Evolutionary conservation across 2,797 vertebrate genomes (phyloP).

Genomic region (Mus caroli): DNA sequence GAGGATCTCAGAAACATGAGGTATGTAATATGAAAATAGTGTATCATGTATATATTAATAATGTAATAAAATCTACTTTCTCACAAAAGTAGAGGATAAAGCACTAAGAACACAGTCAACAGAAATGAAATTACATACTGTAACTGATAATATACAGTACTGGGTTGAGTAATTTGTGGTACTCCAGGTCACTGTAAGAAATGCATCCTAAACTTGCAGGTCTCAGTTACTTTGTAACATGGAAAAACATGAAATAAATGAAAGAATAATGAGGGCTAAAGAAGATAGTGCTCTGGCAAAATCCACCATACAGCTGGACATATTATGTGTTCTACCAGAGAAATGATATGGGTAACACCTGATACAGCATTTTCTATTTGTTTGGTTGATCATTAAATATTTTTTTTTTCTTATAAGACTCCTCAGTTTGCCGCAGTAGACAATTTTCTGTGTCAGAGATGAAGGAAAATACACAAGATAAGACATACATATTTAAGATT

Average conservation of each 20-base stretch:
- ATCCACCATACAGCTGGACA: constrained; percentile 69
- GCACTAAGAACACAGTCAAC: background rate
- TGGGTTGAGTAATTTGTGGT: background rate
- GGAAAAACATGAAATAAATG: constrained; percentile 29
- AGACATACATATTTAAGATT: background rate
- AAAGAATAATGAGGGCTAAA: constrained; percentile 64
- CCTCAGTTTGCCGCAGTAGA: constrained; percentile 61
- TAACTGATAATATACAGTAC: background rate
- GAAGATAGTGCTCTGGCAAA: constrained; percentile 49
- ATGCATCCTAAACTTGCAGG: background rate
- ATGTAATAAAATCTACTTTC: background rate
- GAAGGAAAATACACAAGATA: constrained; percentile 49
- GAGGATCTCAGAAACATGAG: background rate
- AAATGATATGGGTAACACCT: constrained; percentile 55
- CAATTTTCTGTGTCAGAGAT: background rate
- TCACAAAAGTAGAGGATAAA: background rate
- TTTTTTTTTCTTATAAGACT: constrained; percentile 37
- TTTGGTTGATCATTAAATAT: constrained; percentile 31
- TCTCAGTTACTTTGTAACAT: background rate
- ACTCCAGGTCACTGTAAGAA: background rate
- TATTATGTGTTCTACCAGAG: constrained; percentile 70
- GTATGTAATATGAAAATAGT: background rate
- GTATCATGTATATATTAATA: background rate
- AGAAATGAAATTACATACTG: background rate
- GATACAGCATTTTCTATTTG: constrained; percentile 55